phyloP scores from a whole-genome alignment of 2,113 vertebrate species.

The Malurus alboscapulatus region DNA sequence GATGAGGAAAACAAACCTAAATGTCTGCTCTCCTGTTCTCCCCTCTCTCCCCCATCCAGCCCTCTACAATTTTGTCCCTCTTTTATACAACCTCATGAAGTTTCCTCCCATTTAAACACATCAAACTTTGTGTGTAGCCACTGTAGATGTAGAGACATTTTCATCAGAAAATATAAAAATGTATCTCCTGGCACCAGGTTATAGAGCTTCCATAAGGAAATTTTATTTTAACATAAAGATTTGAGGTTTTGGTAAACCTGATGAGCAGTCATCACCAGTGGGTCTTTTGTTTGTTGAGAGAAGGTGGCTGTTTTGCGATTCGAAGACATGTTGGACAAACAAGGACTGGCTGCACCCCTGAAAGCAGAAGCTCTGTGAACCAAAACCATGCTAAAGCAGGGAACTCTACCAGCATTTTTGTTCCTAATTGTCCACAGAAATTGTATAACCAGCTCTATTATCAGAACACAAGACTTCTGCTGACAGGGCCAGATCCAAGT shows the following conservation, averaged over 20 bases:
- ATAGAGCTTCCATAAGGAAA: neutral
- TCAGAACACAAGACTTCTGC: neutral
- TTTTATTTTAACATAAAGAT: neutral
- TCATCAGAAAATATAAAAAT: neutral
- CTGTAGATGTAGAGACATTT: neutral
- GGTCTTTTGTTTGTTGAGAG: neutral
- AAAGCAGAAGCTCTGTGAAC: neutral
- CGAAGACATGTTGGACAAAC: fast-evolving
- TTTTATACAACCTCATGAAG: neutral
- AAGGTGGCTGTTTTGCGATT: neutral
- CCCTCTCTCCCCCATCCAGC: fast-evolving
- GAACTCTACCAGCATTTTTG: neutral
- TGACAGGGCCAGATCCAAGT: fast-evolving
- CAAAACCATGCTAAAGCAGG: neutral
- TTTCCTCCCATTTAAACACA: neutral
- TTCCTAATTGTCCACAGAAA: neutral
- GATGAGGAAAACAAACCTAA: neutral
- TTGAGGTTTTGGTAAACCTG: neutral
- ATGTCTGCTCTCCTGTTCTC: neutral
- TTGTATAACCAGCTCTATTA: neutral
- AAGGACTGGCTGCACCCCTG: neutral
- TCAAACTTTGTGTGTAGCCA: fast-evolving
- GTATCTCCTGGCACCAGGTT: fast-evolving
- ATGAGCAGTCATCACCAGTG: neutral
- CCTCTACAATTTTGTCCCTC: fast-evolving